These are phyloP conservation scores for Tenebrosternarchus preto DNA, from an alignment of 2,113 vertebrate genomes.

Conservation along the genomic window DNA sequence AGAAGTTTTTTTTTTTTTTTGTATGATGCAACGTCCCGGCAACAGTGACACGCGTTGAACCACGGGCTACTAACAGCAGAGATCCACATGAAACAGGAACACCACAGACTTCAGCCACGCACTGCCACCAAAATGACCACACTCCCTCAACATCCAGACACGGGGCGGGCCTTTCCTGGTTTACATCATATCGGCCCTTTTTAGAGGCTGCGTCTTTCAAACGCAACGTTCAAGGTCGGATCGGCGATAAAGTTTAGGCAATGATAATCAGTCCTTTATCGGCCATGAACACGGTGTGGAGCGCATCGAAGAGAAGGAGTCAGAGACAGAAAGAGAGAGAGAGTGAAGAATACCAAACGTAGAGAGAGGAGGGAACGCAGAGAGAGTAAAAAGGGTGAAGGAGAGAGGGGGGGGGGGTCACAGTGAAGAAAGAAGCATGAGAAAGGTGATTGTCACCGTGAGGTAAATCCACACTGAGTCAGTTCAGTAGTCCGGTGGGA, in stretches of 20 bases:
- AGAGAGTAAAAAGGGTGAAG: background rate
- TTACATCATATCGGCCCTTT: too few species aligned
- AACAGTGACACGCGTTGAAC: conserved; percentile 27
- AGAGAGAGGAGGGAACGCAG: background rate
- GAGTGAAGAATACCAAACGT: background rate
- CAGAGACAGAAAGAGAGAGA: background rate
- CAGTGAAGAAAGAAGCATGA: background rate
- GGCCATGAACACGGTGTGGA: too few species aligned
- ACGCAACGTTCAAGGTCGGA: too few species aligned
- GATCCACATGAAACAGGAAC: conserved; percentile 4
- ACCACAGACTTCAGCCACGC: background rate
- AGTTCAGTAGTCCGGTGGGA: conserved; percentile 58
- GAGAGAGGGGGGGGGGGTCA: background rate
- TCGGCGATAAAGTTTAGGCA: too few species aligned
- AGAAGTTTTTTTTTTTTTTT: conserved; percentile 29
- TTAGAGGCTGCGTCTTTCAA: too few species aligned
- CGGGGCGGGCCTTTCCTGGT: too few species aligned
- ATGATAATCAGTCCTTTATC: too few species aligned
- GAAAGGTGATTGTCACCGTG: conserved; percentile 25
- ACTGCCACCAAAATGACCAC: background rate
- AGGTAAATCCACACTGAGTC: conserved; percentile 20
- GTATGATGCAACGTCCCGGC: conserved; percentile 51
- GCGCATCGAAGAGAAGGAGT: background rate
- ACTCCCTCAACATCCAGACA: too few species aligned
- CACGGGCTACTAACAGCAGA: background rate